A percentile compares a stretch with the other conserved stretches of the same genome.
Evolutionary conservation across 2,113 vertebrate genomes (phyloP).

Genomic region (Rhinogobius similis): DNA sequence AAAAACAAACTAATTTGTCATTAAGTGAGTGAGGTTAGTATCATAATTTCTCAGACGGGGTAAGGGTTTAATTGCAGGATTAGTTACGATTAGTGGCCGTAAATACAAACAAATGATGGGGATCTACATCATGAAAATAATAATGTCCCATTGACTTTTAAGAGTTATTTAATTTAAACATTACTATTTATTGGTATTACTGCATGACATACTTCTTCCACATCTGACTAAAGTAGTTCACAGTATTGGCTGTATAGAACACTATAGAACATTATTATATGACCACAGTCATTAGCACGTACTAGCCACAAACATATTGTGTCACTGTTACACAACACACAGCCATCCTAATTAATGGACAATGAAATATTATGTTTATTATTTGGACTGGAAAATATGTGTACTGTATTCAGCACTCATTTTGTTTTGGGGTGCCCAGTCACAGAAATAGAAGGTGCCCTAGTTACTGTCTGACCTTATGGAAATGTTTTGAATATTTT

Average conservation of each 20-base stretch:
- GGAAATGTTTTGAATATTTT: conserved; percentile 43
- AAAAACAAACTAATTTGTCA: too few relatives aligned
- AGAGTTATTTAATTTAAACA: too few relatives aligned
- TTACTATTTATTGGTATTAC: too few relatives aligned
- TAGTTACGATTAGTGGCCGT: too few relatives aligned
- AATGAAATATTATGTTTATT: conserved; percentile 71
- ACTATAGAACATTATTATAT: conserved; percentile 14
- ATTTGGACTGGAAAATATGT: conserved; percentile 73
- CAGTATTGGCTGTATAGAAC: background rate
- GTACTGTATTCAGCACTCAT: conserved; percentile 48
- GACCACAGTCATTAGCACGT: conserved; percentile 10
- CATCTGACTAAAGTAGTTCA: background rate
- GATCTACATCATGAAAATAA: too few relatives aligned
- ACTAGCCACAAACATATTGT: conserved; percentile 22
- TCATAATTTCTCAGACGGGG: too few relatives aligned
- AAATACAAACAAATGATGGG: too few relatives aligned
- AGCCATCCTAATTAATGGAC: conserved; percentile 69
- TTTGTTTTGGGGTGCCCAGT: conserved; percentile 55
- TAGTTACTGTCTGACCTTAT: conserved; percentile 68
- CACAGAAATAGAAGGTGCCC: conserved; percentile 56
- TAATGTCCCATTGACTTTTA: too few relatives aligned
- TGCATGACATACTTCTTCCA: too few relatives aligned
- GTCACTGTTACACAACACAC: conserved; percentile 60
- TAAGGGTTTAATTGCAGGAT: too few relatives aligned
- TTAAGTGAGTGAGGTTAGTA: too few relatives aligned